A percentile compares a stretch with the other conserved stretches of the same genome.
Conservation (phyloP, 2,888 invertebrate species). For the Plebejus anna region DNA sequence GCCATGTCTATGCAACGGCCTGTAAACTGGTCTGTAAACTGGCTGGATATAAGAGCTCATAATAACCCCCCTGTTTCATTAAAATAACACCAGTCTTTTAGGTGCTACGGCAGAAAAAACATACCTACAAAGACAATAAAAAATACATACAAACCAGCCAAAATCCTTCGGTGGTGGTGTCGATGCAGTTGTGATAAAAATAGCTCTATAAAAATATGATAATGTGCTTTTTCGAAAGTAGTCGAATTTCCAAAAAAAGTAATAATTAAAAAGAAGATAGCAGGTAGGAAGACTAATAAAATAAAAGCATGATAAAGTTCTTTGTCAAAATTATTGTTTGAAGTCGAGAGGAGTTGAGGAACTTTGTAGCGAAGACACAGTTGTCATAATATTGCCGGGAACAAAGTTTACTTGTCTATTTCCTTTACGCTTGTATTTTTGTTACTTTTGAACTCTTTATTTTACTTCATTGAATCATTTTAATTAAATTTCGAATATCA, state of each 20-base stretch:
- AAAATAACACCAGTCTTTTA: no score
- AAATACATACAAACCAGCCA: no score
- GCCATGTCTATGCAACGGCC: no score
- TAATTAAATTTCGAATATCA: neutral
- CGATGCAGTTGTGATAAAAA: no score
- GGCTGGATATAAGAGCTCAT: no score
- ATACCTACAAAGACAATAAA: no score
- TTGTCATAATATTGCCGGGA: conserved; percentile 12
- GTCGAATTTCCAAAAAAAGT: neutral
- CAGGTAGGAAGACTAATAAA: neutral
- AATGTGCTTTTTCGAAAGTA: no score
- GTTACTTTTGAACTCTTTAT: neutral
- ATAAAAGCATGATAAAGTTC: neutral
- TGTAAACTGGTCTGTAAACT: no score
- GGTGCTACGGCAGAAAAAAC: no score
- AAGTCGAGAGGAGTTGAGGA: conserved; percentile 30
- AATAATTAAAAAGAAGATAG: neutral
- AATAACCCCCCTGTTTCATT: no score
- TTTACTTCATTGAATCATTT: neutral
- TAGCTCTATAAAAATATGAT: no score
- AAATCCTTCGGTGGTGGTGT: no score
- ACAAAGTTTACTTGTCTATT: conserved; percentile 10
- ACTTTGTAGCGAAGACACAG: conserved; percentile 33
- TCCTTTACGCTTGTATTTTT: conserved; percentile 2
- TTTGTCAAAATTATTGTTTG: conserved; percentile 11